Evolutionary conservation across 2,888 invertebrate species (phyloP).

Genomic region (Osmoderma eremita): DNA sequence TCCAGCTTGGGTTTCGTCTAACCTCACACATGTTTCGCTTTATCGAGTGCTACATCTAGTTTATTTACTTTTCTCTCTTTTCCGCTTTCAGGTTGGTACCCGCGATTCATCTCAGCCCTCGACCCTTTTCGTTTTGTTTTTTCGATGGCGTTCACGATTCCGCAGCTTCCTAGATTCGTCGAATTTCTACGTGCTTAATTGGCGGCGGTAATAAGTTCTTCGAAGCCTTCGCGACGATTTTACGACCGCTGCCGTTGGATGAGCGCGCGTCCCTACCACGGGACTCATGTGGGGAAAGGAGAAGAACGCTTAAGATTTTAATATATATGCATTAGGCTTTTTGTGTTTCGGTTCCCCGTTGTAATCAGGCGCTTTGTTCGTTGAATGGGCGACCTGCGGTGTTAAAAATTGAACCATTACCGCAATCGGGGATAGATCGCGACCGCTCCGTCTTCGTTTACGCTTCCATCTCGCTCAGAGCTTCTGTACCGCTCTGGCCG

Average conservation of each 20-base stretch:
- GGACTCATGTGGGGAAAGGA: slow-evolving; percentile 54
- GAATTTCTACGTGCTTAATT: too few relatives aligned
- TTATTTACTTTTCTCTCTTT: slow-evolving; percentile 43
- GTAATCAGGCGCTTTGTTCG: slow-evolving; percentile 62
- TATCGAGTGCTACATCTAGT: slow-evolving; percentile 62
- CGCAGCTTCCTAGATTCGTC: too few relatives aligned
- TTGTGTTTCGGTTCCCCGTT: slow-evolving; percentile 58
- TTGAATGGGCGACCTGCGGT: slow-evolving; percentile 63
- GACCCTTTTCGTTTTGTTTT: too few relatives aligned
- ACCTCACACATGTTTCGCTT: slow-evolving; percentile 63
- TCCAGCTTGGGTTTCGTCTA: slow-evolving; percentile 61
- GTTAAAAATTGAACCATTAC: slow-evolving; percentile 66
- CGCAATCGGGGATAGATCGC: slow-evolving; percentile 59
- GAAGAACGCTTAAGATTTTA: slow-evolving; percentile 61
- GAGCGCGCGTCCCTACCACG: not conserved
- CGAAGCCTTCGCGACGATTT: not conserved
- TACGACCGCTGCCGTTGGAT: not conserved
- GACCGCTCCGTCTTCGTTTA: slow-evolving; percentile 36
- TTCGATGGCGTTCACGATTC: too few relatives aligned
- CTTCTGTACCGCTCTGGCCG: slow-evolving; percentile 15
- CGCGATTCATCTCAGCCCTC: too few relatives aligned
- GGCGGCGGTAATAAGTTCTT: too few relatives aligned
- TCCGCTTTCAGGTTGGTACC: too few relatives aligned
- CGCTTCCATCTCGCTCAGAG: slow-evolving; percentile 8
- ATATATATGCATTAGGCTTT: slow-evolving; percentile 64